Conservation (phyloP, 2,888 invertebrate species). For the Scaptomyza polygonia region DNA sequence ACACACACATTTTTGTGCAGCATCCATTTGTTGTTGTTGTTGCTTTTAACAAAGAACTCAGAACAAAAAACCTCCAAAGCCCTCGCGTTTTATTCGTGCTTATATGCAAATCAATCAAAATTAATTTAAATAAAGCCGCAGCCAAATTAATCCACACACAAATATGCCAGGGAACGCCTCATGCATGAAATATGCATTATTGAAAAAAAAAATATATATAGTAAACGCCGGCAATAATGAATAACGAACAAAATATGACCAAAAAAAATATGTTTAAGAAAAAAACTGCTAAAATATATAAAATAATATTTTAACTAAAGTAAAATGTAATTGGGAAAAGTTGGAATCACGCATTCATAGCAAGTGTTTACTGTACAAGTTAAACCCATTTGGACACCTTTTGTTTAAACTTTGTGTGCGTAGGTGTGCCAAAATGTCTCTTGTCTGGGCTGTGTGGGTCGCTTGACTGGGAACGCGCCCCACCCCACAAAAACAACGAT, state of each 20-base stretch:
- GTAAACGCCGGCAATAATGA: background rate
- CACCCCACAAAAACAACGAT: too few relatives aligned
- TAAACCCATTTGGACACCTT: constrained; percentile 22
- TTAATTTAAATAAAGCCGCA: constrained; percentile 60
- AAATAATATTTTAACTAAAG: too few relatives aligned
- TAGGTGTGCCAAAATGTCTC: constrained; percentile 32
- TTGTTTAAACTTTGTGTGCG: constrained; percentile 27
- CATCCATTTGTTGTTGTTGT: background rate
- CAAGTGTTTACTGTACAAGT: constrained; percentile 48
- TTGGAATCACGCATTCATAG: background rate
- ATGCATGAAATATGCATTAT: constrained; percentile 67
- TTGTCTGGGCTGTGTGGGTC: constrained; percentile 38
- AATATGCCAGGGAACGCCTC: constrained; percentile 11
- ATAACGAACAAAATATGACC: too few relatives aligned
- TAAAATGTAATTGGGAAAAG: too few relatives aligned
- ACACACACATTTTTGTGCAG: too few relatives aligned
- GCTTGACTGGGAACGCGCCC: too few relatives aligned
- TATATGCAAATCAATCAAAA: constrained; percentile 77
- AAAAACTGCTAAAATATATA: too few relatives aligned
- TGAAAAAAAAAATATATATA: constrained; percentile 29
- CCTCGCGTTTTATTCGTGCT: constrained; percentile 31
- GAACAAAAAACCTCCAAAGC: background rate
- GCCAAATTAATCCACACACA: constrained; percentile 37
- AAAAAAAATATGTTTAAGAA: too few relatives aligned
- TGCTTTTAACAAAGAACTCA: background rate